Evolutionary conservation across 1,140 invertebrate species (phyloP).

Genomic region (Monochamus saltuarius): DNA sequence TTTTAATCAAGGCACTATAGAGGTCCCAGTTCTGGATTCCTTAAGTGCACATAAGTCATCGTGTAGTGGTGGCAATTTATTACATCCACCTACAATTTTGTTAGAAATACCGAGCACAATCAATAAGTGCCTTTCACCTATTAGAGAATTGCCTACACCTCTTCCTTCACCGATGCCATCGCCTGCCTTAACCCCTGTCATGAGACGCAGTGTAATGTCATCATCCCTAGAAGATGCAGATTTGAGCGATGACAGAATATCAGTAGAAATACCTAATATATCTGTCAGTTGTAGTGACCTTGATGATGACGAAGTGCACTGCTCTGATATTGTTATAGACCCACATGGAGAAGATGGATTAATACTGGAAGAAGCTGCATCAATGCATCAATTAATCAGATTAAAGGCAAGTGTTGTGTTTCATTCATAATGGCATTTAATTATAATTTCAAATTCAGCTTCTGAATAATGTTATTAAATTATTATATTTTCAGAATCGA

Average conservation of each 20-base stretch:
- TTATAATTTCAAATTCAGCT: neutral
- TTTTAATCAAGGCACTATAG: constrained; percentile 51
- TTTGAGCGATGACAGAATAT: constrained; percentile 51
- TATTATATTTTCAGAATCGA: constrained; percentile 53
- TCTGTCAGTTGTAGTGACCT: constrained; percentile 46
- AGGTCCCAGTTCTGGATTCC: constrained; percentile 67
- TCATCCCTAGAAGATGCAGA: constrained; percentile 53
- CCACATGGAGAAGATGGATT: constrained; percentile 47
- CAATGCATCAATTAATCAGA: constrained; percentile 45
- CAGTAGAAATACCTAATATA: constrained; percentile 50
- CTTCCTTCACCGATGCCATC: constrained; percentile 67
- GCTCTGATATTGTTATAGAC: constrained; percentile 45
- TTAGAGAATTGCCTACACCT: constrained; percentile 70
- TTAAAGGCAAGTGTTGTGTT: constrained; percentile 34
- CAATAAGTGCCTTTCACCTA: constrained; percentile 72
- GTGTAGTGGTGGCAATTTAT: constrained; percentile 55
- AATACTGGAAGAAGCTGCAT: constrained; percentile 48
- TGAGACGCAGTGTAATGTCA: constrained; percentile 50
- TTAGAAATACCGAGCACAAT: constrained; percentile 70
- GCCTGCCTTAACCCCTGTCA: constrained; percentile 67
- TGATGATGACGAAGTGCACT: constrained; percentile 44
- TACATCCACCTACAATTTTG: constrained; percentile 68
- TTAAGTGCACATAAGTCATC: constrained; percentile 62
- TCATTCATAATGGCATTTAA: too few relatives aligned
- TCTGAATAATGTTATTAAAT: too few relatives aligned